Percentiles rank a stretch among this genome's conserved stretches.
Evolutionary conservation across 2,113 vertebrate genomes (phyloP).

Genomic region (Bubalus kerabau): DNA sequence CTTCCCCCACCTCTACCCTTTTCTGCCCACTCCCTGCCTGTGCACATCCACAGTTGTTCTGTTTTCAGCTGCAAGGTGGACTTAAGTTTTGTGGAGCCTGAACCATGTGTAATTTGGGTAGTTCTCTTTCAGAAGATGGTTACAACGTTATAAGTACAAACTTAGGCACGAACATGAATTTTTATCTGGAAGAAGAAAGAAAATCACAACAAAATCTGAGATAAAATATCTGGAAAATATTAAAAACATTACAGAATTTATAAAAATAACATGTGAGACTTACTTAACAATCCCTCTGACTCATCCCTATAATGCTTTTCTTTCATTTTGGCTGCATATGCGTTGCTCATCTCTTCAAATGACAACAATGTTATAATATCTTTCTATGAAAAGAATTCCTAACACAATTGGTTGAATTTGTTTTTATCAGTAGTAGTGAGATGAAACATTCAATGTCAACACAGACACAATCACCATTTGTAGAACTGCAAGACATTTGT

Average conservation of each 20-base stretch:
- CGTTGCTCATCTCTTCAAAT: background rate
- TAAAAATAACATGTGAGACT: background rate
- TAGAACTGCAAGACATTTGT: background rate
- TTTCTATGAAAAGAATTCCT: background rate
- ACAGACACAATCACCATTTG: background rate
- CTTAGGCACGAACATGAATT: background rate
- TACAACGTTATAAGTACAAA: background rate
- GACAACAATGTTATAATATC: background rate
- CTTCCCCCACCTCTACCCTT: background rate
- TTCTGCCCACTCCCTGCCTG: fast-evolving
- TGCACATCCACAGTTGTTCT: background rate
- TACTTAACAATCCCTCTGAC: background rate
- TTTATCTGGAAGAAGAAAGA: background rate
- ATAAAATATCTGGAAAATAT: background rate
- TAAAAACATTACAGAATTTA: background rate
- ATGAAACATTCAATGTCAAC: background rate
- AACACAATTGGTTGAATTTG: background rate
- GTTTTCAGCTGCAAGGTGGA: background rate
- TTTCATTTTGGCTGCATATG: background rate
- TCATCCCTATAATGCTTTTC: background rate
- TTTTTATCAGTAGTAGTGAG: background rate
- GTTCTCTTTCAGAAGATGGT: background rate
- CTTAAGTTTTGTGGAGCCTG: background rate
- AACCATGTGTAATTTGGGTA: background rate
- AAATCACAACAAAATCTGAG: background rate